phyloP scores from a whole-genome alignment of 2,888 invertebrate genomes.

The Pollenia amentaria region DNA sequence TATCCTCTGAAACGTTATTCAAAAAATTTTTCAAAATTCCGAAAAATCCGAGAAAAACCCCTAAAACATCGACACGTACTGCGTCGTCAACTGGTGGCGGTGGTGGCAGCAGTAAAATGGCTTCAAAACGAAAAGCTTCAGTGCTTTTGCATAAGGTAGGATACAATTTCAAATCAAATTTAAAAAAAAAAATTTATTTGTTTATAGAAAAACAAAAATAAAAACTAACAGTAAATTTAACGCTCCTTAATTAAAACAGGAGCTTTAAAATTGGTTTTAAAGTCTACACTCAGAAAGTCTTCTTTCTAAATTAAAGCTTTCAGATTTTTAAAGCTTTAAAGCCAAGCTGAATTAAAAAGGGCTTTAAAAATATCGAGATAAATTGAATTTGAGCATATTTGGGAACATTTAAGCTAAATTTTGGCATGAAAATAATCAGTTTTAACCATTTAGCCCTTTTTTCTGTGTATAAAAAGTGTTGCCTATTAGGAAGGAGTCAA shows the following conservation, averaged over 20 bases:
- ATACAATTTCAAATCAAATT: not conserved
- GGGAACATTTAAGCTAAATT: too few relatives aligned
- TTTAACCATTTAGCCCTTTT: too few relatives aligned
- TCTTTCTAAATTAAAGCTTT: too few relatives aligned
- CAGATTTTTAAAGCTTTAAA: too few relatives aligned
- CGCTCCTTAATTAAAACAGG: not conserved
- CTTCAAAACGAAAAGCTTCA: conserved; percentile 85
- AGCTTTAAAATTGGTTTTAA: too few relatives aligned
- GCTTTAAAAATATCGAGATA: too few relatives aligned
- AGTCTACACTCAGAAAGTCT: too few relatives aligned
- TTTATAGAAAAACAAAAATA: not conserved
- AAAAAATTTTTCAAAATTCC: conserved; percentile 83
- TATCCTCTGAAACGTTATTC: conserved; percentile 72
- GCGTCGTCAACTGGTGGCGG: conserved; percentile 83
- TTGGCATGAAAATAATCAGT: too few relatives aligned
- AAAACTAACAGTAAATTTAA: not conserved
- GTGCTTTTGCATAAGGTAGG: conserved; percentile 85
- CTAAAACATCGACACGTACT: conserved; percentile 83
- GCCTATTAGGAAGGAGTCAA: too few relatives aligned
- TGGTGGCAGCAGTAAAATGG: conserved; percentile 84
- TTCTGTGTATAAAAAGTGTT: too few relatives aligned
- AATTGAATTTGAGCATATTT: too few relatives aligned
- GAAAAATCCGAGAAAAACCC: conserved; percentile 84
- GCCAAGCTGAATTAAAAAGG: too few relatives aligned
- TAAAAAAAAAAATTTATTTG: not conserved